Evolutionary conservation across 2,888 invertebrate genomes (phyloP), one percentile per base, ranked within the genome.

Genomic region (Boloria selene): DNA sequence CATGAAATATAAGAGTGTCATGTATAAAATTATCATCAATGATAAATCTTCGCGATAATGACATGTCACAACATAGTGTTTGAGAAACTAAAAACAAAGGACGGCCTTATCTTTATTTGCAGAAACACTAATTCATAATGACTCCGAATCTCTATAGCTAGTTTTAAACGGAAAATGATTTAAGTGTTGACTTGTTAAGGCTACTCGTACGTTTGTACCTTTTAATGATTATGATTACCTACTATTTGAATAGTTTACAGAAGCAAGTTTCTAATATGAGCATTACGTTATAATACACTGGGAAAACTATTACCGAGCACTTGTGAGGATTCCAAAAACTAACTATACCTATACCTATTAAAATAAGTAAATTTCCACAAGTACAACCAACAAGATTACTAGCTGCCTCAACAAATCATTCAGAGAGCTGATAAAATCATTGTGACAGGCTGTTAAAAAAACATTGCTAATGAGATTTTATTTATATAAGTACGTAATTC

Each of bases 91-190:
- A 78, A 77, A 80, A 83, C 83, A 82, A 82, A 85, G 81, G 79
- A 78, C 77, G 76, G 73, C 80, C 85, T 89, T 89, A 90, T 89
- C 89, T 86, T 73, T 85, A 87, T 89, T 88, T 85, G 82, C 83
- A 81, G 76, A 82, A 82, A 85, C 79, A 81, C 79, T 81, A 80
- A 81, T 80, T 82, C 79, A 80, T 81, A 80, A 80, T 72, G 72
- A 76, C 79, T 80, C 78, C 72, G 78, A 82, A 82, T 79, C 76
- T 77, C 70, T 55, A 52, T 63, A 70, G 65, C 65, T 66, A 68
- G 67, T 65, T 67, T 72, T 61, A 70, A 65, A 70, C 63, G 69
- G 70, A 61, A 68, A 70, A 72, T 61, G 67, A 72, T 71, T 70
- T 58, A 71, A 66, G 65, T 53, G 61, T 67, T 51, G 49, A 17